Conservation (phyloP, 2,888 invertebrate genomes). For the Apodemia mormo region DNA sequence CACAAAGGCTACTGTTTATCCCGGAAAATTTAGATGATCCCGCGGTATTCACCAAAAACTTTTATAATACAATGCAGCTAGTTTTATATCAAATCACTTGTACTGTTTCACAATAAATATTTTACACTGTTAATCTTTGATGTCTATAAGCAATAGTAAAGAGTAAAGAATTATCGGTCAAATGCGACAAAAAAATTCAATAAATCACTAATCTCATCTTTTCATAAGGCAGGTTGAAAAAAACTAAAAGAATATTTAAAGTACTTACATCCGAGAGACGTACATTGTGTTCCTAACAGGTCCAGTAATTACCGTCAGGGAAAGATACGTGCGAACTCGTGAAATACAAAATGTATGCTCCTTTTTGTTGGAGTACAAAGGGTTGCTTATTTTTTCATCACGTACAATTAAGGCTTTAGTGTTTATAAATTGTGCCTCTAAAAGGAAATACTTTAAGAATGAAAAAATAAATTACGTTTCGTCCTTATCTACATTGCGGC, state of each 20-base stretch:
- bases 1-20: too few species aligned
- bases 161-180: too few species aligned
- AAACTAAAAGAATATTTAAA: not conserved
- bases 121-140: too few species aligned
- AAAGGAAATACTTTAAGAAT: not conserved
- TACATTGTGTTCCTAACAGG: not conserved
- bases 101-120: too few species aligned
- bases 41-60: too few species aligned
- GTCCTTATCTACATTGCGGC: not conserved
- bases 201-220: too few species aligned
- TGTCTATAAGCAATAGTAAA: too few species aligned
- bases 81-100: too few species aligned
- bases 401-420: conserved; percentile 1
- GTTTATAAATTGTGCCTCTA: conserved; percentile 1
- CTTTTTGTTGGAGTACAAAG: not conserved
- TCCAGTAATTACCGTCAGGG: not conserved
- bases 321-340: not conserved
- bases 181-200: too few species aligned
- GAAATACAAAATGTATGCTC: not conserved
- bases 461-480: not conserved
- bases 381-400: conserved; percentile 2
- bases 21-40: too few species aligned
- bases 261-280: not conserved
- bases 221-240: not conserved
- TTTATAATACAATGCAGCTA: too few species aligned